Base-by-base conservation (phyloP, 1,140 invertebrate genomes). In the Heliconius hermathena region DNA sequence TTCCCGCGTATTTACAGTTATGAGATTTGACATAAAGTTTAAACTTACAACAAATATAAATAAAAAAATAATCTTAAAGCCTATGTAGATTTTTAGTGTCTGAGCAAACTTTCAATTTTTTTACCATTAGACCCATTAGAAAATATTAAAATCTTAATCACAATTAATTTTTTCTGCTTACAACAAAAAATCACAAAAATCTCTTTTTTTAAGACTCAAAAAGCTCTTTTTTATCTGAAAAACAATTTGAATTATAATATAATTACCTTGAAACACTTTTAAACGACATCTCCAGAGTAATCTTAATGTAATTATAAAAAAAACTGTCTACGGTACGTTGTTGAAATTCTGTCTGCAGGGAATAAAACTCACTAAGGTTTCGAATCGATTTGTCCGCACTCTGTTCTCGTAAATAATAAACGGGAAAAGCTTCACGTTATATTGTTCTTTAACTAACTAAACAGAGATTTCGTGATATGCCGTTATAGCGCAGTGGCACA, bases 341-440 rank as follows among this genome's bases (percentile, higher is more conserved):
- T 60, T 66, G 13, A 26, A 66, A 29, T 66, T 29, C 60, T 26
- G 11, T 66, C 60, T 66, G 4, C 60, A 66, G 60, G 60, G 60
- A 66, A 66, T 66, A 66, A 66, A 66, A 11, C 60, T 66, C 60
- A 22, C 22, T 26, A 66, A 29, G 60, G 60, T 66, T 66, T 29
- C 60, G 11, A 29, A 29, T 29, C 60, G 60, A 66, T 66, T 66
- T 29, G 26, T 66, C 22, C 60, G 11, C 60, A 66, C 26, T 11
- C 3, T 29, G 11, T 66, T 18, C 60, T 66, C 11, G 60, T 66
- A 66, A 66, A 66, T 66, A 66, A 66, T 66, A 66, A 66, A 66
- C 11, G 26, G 13, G 60, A 66, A 16, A 66, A 66, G 26, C 22
- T 66, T 66, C 60, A 26, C 11, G 3, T 16, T 13, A 29, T 16